A percentile compares a stretch with the other conserved stretches of the same genome.
Evolutionary conservation across 2,797 vertebrate species (phyloP).

Genomic region (Todus mexicanus): DNA sequence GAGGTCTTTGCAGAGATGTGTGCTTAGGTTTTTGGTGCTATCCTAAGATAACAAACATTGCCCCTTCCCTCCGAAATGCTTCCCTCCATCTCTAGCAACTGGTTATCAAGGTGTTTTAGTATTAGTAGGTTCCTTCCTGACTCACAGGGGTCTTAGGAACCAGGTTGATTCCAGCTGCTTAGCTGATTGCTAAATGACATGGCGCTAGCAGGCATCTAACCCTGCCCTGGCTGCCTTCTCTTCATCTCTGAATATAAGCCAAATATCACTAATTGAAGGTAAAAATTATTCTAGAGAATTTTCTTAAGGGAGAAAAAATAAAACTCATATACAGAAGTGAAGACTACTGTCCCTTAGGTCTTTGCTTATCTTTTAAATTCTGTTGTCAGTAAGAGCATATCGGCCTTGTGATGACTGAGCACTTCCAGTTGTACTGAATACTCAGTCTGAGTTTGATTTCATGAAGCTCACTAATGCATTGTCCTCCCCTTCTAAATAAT

Average conservation of each 20-base stretch:
- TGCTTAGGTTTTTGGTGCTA: neutral
- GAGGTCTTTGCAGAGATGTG: neutral
- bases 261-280: accelerated
- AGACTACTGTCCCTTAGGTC: neutral
- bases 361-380: neutral
- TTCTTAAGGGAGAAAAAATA: neutral
- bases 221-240: neutral
- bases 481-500: neutral
- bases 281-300: neutral
- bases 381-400: neutral
- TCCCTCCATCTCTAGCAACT: neutral
- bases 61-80: neutral
- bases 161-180: neutral
- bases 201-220: neutral
- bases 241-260: neutral
- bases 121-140: neutral
- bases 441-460: neutral
- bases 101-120: neutral
- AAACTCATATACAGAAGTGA: neutral
- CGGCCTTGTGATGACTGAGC: neutral
- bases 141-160: neutral
- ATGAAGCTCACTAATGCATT: neutral
- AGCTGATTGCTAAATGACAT: neutral
- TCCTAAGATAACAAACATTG: neutral
- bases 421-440: neutral